Evolutionary conservation across 2,113 vertebrate species (phyloP), one percentile per base, ranked within the genome.

Genomic region (Malurus elegans): DNA sequence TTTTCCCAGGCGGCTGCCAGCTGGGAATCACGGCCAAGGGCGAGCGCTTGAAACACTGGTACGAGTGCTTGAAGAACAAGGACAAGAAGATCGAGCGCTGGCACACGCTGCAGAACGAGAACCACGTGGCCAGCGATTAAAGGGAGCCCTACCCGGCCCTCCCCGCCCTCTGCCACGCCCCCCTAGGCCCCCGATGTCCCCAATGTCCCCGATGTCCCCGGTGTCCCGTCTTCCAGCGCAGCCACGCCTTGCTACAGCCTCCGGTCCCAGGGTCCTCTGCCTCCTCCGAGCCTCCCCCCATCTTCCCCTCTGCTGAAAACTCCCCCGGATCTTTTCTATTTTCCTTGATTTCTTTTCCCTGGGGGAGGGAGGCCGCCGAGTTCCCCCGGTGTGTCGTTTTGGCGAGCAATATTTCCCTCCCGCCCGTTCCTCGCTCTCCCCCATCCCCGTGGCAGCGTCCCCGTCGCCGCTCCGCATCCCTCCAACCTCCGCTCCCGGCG

Each of bases 51-150:
- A 99, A 99, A 97, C 99, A 99, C 97, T 99, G 99, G 99, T 99
- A 99, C 3, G 99, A 99, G 94, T 99, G 99, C 64, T 86, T 99
- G 97, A 99, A 99, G 97, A 99, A 99, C 98, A 99, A 99, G 96
- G 99, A 99, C 97, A 99, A 99, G 99, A 99, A 98, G 97, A 99
- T 99, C 0, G 99, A 99, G 92, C 99, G 99, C 94, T 99, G 99
- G 99, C 99, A 99, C 97, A 99, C 99, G 79, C 97, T 99, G 79
- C 95, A 98, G 38, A 99, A 99, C 0, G 99, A 99, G 97, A 99
- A 98, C 96, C 99, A 99, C 2, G 93, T 98, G 38, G 97, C 99
- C 8, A 99, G 99, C 0, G 99, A 99, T 93, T 99, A 98, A 97
- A 86, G 56, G 34, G 51, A 79, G 91, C 75, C 4, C 65, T 23